Evolutionary conservation across 1,140 invertebrate species (phyloP).

Genomic region (Achroia grisella): DNA sequence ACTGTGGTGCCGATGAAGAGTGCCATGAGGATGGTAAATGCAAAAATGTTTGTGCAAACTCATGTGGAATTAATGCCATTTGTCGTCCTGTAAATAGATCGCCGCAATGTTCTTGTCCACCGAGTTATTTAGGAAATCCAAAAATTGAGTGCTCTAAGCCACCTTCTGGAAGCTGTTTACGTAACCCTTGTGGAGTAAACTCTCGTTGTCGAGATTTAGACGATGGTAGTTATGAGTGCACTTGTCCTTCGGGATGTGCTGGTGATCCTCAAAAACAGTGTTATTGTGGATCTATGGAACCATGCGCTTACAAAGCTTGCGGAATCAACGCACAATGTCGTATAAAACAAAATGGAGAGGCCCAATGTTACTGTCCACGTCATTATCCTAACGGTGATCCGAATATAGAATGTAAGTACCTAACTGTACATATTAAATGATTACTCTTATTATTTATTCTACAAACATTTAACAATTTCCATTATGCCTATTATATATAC

Average conservation of each 20-base stretch:
- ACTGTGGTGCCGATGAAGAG: conserved; percentile 85
- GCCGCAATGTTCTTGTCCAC: conserved; percentile 89
- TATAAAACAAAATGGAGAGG: conserved; percentile 75
- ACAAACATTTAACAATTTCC: too few species aligned
- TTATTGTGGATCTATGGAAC: conserved; percentile 79
- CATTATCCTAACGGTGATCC: conserved; percentile 89
- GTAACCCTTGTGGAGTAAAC: conserved; percentile 89
- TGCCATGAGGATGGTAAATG: conserved; percentile 84
- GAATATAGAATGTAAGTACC: conserved; percentile 84
- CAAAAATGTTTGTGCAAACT: conserved; percentile 87
- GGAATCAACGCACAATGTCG: conserved; percentile 88
- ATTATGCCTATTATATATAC: too few species aligned
- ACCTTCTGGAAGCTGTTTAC: conserved; percentile 79
- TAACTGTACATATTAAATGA: conserved; percentile 5
- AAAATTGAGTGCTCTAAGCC: conserved; percentile 82
- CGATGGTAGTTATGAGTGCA: conserved; percentile 83
- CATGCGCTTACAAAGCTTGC: conserved; percentile 83
- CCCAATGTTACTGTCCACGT: conserved; percentile 88
- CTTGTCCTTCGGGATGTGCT: conserved; percentile 84
- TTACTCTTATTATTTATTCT: too few species aligned
- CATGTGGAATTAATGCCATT: conserved; percentile 89
- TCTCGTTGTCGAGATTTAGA: conserved; percentile 84
- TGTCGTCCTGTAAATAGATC: conserved; percentile 85
- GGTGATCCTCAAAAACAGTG: conserved; percentile 88
- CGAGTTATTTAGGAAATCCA: conserved; percentile 89